Percentiles rank a stretch among this genome's conserved stretches.
Conservation (phyloP, 2,797 vertebrate genomes). For the Sebastes hubbsi region DNA sequence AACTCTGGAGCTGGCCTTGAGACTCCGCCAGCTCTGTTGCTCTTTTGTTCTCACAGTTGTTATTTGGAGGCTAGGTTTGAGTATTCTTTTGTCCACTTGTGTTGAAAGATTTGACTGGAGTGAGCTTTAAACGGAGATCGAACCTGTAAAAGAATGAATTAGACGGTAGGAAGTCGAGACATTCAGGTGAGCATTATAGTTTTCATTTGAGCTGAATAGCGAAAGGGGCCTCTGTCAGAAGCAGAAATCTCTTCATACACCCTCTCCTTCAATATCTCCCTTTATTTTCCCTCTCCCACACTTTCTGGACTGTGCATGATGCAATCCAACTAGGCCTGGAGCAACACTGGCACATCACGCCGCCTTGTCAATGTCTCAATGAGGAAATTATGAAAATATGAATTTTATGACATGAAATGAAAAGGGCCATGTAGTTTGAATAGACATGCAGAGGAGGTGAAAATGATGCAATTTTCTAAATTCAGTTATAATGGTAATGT, state of each 20-base stretch:
- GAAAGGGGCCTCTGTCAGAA: conserved; percentile 63
- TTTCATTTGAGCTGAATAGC: conserved; percentile 54
- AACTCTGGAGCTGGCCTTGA: conserved; percentile 87
- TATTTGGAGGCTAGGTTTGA: conserved; percentile 77
- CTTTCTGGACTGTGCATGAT: conserved; percentile 82
- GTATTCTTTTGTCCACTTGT: conserved; percentile 76
- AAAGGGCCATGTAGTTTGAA: conserved; percentile 82
- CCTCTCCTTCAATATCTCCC: conserved; percentile 68
- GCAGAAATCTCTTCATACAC: conserved; percentile 69
- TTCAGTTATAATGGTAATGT: conserved; percentile 86
- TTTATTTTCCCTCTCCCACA: conserved; percentile 71
- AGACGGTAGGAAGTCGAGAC: conserved; percentile 36
- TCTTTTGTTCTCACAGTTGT: conserved; percentile 83
- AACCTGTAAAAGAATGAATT: conserved; percentile 45
- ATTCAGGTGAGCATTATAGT: conserved; percentile 64
- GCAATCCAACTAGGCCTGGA: conserved; percentile 82
- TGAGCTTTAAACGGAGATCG: conserved; percentile 48
- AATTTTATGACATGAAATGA: conserved; percentile 84
- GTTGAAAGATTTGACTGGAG: conserved; percentile 58
- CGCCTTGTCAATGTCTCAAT: conserved; percentile 84
- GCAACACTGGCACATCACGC: conserved; percentile 81
- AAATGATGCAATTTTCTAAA: conserved; percentile 88
- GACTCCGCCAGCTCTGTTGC: conserved; percentile 80
- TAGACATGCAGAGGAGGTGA: conserved; percentile 85
- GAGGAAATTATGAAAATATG: conserved; percentile 82